Conservation (phyloP, 2,113 vertebrate species). For the Illadopsis cleaveri region DNA sequence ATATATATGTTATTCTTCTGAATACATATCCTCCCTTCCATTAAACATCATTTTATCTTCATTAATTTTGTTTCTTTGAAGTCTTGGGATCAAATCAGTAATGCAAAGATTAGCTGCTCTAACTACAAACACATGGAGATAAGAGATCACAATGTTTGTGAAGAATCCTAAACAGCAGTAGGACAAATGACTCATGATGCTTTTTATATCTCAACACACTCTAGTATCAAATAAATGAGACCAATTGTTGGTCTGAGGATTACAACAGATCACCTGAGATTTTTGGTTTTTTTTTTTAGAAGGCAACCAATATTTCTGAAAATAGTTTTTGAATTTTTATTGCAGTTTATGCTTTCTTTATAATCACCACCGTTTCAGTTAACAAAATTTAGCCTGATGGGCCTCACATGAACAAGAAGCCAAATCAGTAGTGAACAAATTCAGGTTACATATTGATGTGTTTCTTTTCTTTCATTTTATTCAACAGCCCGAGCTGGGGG, state of each 20-base stretch:
- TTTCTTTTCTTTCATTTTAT: neutral
- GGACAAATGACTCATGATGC: neutral
- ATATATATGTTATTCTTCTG: neutral
- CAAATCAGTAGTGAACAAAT: neutral
- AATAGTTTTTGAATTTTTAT: neutral
- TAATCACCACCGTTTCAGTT: neutral
- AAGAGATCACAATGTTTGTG: accelerated
- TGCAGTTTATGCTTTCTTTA: neutral
- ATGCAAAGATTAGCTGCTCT: neutral
- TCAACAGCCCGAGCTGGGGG: neutral
- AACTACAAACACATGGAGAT: neutral
- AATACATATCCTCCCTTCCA: accelerated
- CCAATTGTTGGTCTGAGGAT: neutral
- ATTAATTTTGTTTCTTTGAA: neutral
- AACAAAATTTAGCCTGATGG: neutral
- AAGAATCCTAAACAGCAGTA: neutral
- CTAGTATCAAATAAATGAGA: neutral
- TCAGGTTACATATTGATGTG: neutral
- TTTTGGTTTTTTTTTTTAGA: neutral
- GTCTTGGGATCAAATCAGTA: neutral
- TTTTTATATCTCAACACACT: neutral
- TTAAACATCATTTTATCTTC: neutral
- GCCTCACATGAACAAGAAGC: neutral
- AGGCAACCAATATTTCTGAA: neutral
- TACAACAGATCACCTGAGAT: neutral